These are phyloP conservation scores for Sarcophaga bullata DNA, from an alignment of 1,140 invertebrate species.

Conservation along the genomic window DNA sequence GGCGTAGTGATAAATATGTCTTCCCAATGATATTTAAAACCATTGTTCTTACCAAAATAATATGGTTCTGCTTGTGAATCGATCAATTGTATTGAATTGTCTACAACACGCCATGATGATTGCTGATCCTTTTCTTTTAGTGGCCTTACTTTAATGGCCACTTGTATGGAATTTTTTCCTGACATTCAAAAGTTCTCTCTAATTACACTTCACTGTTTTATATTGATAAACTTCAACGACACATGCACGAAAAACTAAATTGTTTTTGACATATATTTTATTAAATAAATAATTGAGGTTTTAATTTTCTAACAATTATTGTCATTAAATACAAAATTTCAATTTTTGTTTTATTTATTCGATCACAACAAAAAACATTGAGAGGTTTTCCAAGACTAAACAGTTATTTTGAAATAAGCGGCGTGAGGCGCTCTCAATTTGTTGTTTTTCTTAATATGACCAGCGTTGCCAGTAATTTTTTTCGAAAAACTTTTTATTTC, in stretches of 20 bases:
- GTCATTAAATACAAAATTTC: not conserved
- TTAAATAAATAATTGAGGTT: not conserved
- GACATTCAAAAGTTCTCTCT: conserved; percentile 47
- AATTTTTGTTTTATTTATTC: not conserved
- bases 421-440: not conserved
- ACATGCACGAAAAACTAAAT: not conserved
- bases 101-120: conserved; percentile 72
- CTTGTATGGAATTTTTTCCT: conserved; percentile 66
- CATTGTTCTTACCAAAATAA: conserved; percentile 66
- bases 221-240: not conserved
- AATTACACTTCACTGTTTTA: conserved; percentile 9
- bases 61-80: conserved; percentile 67
- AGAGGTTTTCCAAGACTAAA: not conserved
- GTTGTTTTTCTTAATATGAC: too few species aligned
- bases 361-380: not conserved
- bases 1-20: not conserved
- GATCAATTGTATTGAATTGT: conserved; percentile 70
- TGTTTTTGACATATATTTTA: not conserved
- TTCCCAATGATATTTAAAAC: too few species aligned
- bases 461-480: too few species aligned
- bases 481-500: too few species aligned
- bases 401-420: conserved; percentile 10
- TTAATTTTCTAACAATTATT: not conserved
- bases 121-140: conserved; percentile 71
- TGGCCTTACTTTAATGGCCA: conserved; percentile 79